Percentiles rank a stretch among this genome's conserved stretches.
phyloP scores from a whole-genome alignment of 2,888 invertebrate species.

The Ormyrus labotus region DNA sequence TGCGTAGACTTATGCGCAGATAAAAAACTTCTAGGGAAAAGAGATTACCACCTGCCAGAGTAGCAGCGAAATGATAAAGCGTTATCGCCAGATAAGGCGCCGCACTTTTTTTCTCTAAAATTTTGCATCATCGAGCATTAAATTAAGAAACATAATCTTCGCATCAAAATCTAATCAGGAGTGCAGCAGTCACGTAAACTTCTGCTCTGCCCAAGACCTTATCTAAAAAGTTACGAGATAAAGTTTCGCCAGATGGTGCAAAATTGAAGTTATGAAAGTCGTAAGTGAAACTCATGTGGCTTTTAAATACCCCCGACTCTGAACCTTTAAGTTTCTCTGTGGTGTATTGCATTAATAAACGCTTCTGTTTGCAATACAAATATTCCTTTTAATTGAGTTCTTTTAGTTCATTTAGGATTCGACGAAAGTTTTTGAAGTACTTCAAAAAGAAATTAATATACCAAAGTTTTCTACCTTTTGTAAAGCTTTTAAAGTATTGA shows the following conservation, averaged over 20 bases:
- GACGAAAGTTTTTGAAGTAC: too few species aligned
- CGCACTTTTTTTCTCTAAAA: slow-evolving; percentile 7
- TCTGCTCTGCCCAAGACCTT: not conserved
- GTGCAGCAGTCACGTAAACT: slow-evolving; percentile 4
- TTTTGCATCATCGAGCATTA: not conserved
- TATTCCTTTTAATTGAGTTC: not conserved
- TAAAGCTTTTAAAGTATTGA: not conserved
- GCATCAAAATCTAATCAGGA: slow-evolving; percentile 49
- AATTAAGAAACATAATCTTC: slow-evolving; percentile 43
- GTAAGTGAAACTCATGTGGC: slow-evolving; percentile 43
- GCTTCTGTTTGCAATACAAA: slow-evolving; percentile 5
- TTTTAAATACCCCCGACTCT: slow-evolving; percentile 30
- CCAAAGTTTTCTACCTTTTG: not conserved
- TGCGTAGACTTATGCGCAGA: too few species aligned
- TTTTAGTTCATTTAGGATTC: too few species aligned
- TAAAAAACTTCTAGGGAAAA: not conserved
- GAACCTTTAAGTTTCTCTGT: not conserved
- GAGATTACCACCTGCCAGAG: not conserved
- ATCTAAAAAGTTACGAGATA: slow-evolving; percentile 49
- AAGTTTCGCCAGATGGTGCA: slow-evolving; percentile 52
- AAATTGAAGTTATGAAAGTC: slow-evolving; percentile 50
- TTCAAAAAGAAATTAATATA: too few species aligned
- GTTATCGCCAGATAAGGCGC: not conserved
- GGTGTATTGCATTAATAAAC: not conserved
- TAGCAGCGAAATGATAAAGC: not conserved